Evolutionary conservation across 2,113 vertebrate species (phyloP).

Genomic region (Nerophis lumbriciformis): DNA sequence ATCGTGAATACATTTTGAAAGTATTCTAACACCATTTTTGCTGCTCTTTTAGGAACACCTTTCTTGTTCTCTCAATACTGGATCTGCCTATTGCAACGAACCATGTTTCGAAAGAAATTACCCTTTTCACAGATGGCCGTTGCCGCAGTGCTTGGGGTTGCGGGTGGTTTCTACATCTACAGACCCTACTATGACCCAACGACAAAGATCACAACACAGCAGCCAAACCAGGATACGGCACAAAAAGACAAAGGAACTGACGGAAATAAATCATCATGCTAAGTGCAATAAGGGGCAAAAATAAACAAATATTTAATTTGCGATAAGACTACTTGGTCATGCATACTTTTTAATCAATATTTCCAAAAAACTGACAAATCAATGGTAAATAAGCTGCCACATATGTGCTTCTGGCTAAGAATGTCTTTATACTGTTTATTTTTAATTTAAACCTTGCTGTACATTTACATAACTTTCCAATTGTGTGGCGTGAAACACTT

Average conservation of each 20-base stretch:
- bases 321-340: neutral
- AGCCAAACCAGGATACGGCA: slow-evolving; percentile 27
- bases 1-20: too few species aligned
- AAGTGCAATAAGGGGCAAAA: neutral
- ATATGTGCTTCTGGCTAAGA: too few species aligned
- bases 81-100: neutral
- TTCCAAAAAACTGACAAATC: neutral
- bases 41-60: slow-evolving; percentile 30
- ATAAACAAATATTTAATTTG: neutral
- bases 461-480: too few species aligned
- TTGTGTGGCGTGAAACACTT: too few species aligned
- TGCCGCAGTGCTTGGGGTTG: slow-evolving; percentile 73
- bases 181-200: slow-evolving; percentile 70
- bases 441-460: too few species aligned
- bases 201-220: slow-evolving; percentile 28
- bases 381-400: neutral
- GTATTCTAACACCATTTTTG: too few species aligned
- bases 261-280: slow-evolving; percentile 5
- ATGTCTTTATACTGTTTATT: too few species aligned
- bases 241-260: slow-evolving; percentile 25
- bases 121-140: slow-evolving; percentile 69
- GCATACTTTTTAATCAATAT: neutral
- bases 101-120: slow-evolving; percentile 68
- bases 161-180: slow-evolving; percentile 85
- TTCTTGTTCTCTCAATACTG: neutral